These are phyloP conservation scores for Diglossa cyanea DNA, from an alignment of 2,797 vertebrate species.

Conservation along the genomic window DNA sequence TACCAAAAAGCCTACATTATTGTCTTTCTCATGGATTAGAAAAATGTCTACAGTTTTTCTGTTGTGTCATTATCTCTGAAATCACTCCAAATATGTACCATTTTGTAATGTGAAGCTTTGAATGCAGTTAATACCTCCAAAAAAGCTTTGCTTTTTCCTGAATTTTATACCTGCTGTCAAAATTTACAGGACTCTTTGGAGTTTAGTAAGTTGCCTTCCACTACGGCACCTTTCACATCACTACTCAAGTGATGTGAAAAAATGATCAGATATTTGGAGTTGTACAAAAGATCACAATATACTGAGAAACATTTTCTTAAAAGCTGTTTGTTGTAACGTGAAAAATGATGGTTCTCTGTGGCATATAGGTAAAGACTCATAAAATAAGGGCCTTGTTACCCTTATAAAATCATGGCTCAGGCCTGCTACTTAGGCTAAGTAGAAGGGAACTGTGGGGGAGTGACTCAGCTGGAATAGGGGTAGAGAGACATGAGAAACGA, in stretches of 20 bases:
- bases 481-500: fast-evolving
- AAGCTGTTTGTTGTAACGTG: background rate
- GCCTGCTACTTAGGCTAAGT: too few relatives aligned
- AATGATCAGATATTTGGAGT: background rate
- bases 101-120: background rate
- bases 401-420: background rate
- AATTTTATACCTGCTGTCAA: background rate
- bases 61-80: background rate
- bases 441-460: background rate
- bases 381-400: background rate
- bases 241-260: background rate
- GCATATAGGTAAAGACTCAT: background rate
- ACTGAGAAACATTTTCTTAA: background rate
- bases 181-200: background rate
- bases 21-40: background rate
- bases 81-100: background rate
- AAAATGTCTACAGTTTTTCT: background rate
- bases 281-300: background rate
- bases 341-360: background rate
- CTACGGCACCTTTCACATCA: background rate
- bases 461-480: background rate
- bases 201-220: background rate
- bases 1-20: background rate
- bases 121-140: background rate
- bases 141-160: background rate